Evolutionary conservation across 1,140 invertebrate species (phyloP).

Genomic region (Nebria ingens): DNA sequence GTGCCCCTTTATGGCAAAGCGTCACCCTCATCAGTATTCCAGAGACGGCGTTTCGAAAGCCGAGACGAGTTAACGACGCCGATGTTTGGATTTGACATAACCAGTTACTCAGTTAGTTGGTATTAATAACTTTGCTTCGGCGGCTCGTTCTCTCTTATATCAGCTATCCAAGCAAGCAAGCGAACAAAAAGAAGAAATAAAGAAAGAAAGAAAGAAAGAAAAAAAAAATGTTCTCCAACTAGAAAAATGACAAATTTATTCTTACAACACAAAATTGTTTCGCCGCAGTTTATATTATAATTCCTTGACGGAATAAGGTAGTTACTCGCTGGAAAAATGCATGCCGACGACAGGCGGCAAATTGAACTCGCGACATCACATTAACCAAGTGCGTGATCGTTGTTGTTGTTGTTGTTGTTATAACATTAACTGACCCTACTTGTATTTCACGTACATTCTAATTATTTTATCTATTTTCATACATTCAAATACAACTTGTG

Average conservation of each 20-base stretch:
- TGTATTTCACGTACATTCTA: no score
- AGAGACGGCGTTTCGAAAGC: constrained; percentile 17
- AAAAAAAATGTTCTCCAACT: no score
- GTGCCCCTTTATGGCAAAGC: constrained; percentile 11
- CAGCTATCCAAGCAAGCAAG: no score
- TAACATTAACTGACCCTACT: no score
- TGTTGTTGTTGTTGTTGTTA: no score
- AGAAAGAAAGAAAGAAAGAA: no score
- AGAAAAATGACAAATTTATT: constrained; percentile 36
- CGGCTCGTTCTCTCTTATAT: no score
- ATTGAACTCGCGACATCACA: background rate
- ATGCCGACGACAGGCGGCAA: constrained; percentile 28
- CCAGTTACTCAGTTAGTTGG: constrained; percentile 38
- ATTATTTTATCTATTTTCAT: no score
- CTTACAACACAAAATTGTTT: constrained; percentile 17
- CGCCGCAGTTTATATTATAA: constrained; percentile 14
- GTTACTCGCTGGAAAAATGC: constrained; percentile 30
- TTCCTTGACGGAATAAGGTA: constrained; percentile 16
- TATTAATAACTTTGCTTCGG: constrained; percentile 36
- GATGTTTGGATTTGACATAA: constrained; percentile 38
- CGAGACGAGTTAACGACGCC: constrained; percentile 28
- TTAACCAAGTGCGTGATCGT: no score
- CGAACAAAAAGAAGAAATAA: constrained; percentile 31
- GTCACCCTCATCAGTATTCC: constrained; percentile 35
- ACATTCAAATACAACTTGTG: no score